Conservation (phyloP, 1,140 invertebrate species). For the Zeugodacus cucurbitae region DNA sequence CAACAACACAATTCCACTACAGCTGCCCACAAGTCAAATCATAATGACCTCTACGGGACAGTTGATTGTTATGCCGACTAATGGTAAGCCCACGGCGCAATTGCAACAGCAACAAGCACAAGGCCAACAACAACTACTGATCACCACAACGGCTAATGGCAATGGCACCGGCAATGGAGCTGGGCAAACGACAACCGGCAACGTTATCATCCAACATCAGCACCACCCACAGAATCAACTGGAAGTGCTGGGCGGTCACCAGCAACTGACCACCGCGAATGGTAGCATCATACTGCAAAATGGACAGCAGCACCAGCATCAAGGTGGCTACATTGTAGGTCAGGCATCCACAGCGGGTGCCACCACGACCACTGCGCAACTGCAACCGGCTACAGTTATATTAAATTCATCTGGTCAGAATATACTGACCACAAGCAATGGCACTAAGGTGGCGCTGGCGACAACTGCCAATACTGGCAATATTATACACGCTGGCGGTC, state of each 20-base stretch:
- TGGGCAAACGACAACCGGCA: constrained; percentile 44
- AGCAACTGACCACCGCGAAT: constrained; percentile 33
- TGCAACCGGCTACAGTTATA: constrained; percentile 52
- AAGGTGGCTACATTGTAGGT: constrained; percentile 57
- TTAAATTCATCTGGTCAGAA: constrained; percentile 52
- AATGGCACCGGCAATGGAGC: constrained; percentile 27
- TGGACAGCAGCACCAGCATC: constrained; percentile 48
- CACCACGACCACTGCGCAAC: constrained; percentile 1
- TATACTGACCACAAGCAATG: constrained; percentile 43
- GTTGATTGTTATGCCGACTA: constrained; percentile 68
- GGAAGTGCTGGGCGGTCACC: constrained; percentile 40
- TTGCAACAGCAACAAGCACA: constrained; percentile 33
- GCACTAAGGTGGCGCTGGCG: constrained; percentile 42
- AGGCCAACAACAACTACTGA: constrained; percentile 47
- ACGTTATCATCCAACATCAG: constrained; percentile 45
- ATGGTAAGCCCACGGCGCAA: constrained; percentile 51
- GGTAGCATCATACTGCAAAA: constrained; percentile 46
- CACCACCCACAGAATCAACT: constrained; percentile 33
- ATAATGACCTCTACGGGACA: constrained; percentile 65
- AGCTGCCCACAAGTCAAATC: constrained; percentile 51
- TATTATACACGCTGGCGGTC: constrained; percentile 49
- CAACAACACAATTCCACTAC: constrained; percentile 33
- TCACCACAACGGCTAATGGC: constrained; percentile 20
- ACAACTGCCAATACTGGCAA: constrained; percentile 50
- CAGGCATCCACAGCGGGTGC: constrained; percentile 45